A percentile compares a stretch with the other conserved stretches of the same genome.
phyloP scores from a whole-genome alignment of 2,113 vertebrate genomes.

The Zingel zingel region DNA sequence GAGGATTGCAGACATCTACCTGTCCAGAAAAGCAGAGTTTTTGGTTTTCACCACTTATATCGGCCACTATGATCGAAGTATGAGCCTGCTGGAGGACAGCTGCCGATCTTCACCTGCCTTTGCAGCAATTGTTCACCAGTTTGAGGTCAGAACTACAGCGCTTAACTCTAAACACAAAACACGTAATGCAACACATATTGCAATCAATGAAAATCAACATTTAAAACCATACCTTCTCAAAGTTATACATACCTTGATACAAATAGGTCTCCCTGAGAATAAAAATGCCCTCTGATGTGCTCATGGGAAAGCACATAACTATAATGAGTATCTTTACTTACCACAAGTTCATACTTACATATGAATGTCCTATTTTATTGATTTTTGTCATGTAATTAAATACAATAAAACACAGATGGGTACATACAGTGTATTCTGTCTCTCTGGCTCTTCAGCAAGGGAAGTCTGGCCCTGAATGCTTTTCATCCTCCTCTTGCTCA shows the following conservation, averaged over 20 bases:
- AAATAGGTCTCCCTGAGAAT: too few species aligned
- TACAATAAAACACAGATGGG: not conserved
- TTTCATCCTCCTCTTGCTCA: not conserved
- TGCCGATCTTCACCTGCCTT: conserved; percentile 86
- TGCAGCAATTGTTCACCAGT: conserved; percentile 85
- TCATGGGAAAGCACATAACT: not conserved
- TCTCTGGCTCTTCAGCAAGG: not conserved
- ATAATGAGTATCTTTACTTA: not conserved
- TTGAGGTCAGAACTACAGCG: conserved; percentile 87
- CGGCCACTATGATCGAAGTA: conserved; percentile 90
- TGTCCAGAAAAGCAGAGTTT: conserved; percentile 88
- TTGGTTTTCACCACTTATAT: conserved; percentile 90
- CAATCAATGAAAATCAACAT: not conserved
- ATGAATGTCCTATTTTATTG: not conserved
- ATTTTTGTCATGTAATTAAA: not conserved
- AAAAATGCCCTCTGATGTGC: too few species aligned
- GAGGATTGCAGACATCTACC: conserved; percentile 91
- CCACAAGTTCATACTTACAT: not conserved
- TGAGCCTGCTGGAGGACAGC: conserved; percentile 89
- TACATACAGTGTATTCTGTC: not conserved
- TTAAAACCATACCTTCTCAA: not conserved
- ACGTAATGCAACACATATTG: not conserved
- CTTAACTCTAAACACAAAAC: not conserved
- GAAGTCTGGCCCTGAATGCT: not conserved
- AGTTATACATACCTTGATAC: not conserved